These are phyloP conservation scores for Artemia sp. DNA, from an alignment of 2,888 invertebrate species.

Conservation along the genomic window DNA sequence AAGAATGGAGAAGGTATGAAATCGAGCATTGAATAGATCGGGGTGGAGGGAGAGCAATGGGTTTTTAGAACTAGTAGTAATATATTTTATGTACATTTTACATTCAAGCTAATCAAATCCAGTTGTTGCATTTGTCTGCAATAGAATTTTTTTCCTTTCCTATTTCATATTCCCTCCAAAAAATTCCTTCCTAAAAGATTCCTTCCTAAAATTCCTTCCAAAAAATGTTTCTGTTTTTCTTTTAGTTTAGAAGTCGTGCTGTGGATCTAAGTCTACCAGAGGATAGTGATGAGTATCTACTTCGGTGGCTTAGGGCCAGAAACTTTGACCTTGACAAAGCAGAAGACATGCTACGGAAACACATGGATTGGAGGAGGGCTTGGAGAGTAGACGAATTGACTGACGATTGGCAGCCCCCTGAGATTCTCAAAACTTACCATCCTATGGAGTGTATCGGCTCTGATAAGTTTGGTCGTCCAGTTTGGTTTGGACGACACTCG, in stretches of 20 bases:
- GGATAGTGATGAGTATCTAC: neutral
- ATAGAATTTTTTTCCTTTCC: no score
- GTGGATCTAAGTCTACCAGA: neutral
- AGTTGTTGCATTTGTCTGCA: no score
- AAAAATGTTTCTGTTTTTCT: neutral
- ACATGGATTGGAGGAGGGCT: neutral
- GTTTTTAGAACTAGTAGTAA: no score
- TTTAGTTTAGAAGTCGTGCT: neutral
- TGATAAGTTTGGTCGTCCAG: neutral
- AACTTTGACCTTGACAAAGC: conserved; percentile 1
- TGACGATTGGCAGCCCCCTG: conserved; percentile 1
- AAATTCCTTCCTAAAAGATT: no score
- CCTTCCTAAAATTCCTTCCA: neutral
- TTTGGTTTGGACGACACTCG: neutral
- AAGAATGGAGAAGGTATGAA: no score
- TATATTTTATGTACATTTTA: no score
- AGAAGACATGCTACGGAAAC: neutral
- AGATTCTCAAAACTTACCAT: neutral
- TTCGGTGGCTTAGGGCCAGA: neutral
- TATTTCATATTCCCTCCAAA: no score
- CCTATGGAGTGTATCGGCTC: conserved; percentile 9
- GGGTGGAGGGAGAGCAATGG: no score
- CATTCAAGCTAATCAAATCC: no score
- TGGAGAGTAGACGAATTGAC: conserved; percentile 12
- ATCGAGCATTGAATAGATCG: no score